Evolutionary conservation across 2,113 vertebrate species (phyloP).

Genomic region (Xiphophorus maculatus): DNA sequence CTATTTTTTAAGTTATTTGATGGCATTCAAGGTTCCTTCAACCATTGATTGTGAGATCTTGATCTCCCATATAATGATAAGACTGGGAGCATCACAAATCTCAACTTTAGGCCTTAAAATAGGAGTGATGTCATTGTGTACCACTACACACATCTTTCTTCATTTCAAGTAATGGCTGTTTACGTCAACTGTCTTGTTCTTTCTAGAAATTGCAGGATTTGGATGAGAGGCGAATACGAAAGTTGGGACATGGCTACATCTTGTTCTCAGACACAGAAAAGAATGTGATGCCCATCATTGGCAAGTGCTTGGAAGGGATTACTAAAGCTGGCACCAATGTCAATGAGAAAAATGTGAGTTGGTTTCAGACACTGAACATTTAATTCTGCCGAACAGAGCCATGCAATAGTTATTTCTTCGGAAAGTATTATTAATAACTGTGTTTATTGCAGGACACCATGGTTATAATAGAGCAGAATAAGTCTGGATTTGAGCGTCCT

Average conservation of each 20-base stretch:
- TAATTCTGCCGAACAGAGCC: slow-evolving; percentile 14
- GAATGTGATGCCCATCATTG: slow-evolving; percentile 89
- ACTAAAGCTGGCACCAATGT: slow-evolving; percentile 84
- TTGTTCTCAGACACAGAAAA: slow-evolving; percentile 86
- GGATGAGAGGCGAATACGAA: slow-evolving; percentile 84
- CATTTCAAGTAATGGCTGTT: slow-evolving; percentile 10
- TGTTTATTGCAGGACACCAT: slow-evolving; percentile 82
- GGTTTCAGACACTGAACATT: slow-evolving; percentile 5
- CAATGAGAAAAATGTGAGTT: slow-evolving; percentile 85
- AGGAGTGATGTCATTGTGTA: neutral
- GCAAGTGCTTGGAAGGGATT: slow-evolving; percentile 92
- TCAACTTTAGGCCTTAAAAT: neutral
- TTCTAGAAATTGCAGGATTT: slow-evolving; percentile 87
- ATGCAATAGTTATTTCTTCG: neutral
- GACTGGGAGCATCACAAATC: neutral
- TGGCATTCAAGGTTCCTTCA: neutral
- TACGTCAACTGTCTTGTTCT: slow-evolving; percentile 18
- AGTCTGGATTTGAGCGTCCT: slow-evolving; percentile 89
- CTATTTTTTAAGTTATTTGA: neutral
- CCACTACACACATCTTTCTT: neutral
- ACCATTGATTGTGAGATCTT: neutral
- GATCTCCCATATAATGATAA: too few relatives aligned
- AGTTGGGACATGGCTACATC: slow-evolving; percentile 82
- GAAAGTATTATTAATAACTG: neutral
- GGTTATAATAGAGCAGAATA: slow-evolving; percentile 87